Percentiles rank a stretch among this genome's conserved stretches.
Conservation (phyloP, 2,797 vertebrate species). For the Rhabdomys pumilio region DNA sequence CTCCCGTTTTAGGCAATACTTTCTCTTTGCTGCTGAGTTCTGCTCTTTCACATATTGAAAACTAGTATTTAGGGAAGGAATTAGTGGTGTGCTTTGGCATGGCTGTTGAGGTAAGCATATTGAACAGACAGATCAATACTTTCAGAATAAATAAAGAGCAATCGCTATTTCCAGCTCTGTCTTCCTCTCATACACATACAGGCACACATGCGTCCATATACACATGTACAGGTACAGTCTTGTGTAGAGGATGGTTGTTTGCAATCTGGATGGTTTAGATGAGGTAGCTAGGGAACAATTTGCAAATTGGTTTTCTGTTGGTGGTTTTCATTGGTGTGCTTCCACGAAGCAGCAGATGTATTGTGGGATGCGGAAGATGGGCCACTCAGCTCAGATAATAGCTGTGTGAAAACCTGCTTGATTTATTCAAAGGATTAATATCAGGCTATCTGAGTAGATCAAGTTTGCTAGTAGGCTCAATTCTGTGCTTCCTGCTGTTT, state of each 20-base stretch:
- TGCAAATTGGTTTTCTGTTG: background rate
- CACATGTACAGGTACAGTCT: background rate
- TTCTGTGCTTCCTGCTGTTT: slow-evolving; percentile 21
- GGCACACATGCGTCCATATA: background rate
- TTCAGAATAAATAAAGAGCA: slow-evolving; percentile 65
- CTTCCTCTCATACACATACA: background rate
- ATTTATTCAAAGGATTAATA: slow-evolving; percentile 48
- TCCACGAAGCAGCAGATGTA: background rate
- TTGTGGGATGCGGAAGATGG: background rate
- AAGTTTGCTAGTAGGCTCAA: slow-evolving; percentile 18
- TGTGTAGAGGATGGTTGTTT: background rate
- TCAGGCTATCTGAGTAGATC: slow-evolving; percentile 13
- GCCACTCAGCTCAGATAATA: background rate
- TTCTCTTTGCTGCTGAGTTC: slow-evolving; percentile 59
- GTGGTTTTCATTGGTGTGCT: slow-evolving; percentile 11
- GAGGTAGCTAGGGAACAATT: background rate
- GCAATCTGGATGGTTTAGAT: background rate
- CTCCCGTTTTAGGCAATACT: background rate
- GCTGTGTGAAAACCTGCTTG: background rate
- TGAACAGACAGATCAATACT: slow-evolving; percentile 56
- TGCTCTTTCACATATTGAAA: slow-evolving; percentile 45
- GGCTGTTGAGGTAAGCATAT: slow-evolving; percentile 36
- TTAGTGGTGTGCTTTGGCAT: slow-evolving; percentile 53
- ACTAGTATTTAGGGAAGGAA: slow-evolving; percentile 52
- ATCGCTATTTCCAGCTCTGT: background rate